Evolutionary conservation across 1,140 invertebrate genomes (phyloP).

Genomic region (Penaeus vannamei): DNA sequence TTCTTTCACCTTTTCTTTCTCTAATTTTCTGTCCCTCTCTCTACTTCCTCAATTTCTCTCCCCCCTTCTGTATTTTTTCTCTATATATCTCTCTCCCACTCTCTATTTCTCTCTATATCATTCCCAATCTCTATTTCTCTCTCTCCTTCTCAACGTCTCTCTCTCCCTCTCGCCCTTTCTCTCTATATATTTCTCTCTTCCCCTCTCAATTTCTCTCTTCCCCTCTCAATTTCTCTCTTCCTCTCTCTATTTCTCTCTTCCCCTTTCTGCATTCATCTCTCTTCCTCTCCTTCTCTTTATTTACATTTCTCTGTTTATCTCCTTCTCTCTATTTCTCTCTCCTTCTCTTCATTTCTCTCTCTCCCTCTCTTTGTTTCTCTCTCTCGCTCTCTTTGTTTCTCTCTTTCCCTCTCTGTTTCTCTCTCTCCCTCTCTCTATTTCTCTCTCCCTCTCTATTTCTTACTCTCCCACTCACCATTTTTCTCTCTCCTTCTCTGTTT

Average conservation of each 20-base stretch:
- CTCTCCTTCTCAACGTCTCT: slow-evolving; percentile 2
- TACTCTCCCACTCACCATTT: neutral
- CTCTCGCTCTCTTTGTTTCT: neutral
- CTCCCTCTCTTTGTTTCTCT: neutral
- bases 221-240: neutral
- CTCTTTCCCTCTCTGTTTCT: neutral
- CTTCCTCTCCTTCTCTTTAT: neutral
- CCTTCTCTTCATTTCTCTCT: neutral
- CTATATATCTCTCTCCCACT: too few species aligned
- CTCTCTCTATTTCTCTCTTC: neutral
- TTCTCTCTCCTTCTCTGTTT: neutral
- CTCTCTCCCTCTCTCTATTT: too few species aligned
- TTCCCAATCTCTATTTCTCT: neutral
- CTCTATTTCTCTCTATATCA: neutral
- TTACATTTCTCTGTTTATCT: neutral
- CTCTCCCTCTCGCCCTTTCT: neutral
- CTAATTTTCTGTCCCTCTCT: too few species aligned
- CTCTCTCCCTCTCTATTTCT: too few species aligned
- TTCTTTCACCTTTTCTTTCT: too few species aligned
- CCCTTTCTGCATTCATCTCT: neutral
- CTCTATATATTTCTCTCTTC: neutral
- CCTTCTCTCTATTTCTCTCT: neutral
- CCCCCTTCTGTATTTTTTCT: neutral
- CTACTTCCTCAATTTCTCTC: neutral
- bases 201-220: slow-evolving; percentile 6